Evolutionary conservation across 2,113 vertebrate species (phyloP).

Genomic region (Aix galericulata): DNA sequence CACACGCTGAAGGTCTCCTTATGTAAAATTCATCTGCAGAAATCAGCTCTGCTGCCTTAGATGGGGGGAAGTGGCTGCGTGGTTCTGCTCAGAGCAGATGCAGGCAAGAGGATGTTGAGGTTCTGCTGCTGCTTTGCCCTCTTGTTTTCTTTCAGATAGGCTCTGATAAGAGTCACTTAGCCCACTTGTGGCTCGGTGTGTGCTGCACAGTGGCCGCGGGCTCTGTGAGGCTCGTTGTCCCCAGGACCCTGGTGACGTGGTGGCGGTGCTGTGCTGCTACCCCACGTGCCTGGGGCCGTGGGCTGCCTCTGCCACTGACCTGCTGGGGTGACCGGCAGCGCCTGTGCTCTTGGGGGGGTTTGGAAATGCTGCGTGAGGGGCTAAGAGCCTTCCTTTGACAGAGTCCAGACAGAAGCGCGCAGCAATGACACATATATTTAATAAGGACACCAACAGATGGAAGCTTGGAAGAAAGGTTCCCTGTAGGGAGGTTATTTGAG

Average conservation of each 20-base stretch:
- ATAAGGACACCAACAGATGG: conserved; percentile 2
- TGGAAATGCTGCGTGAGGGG: not conserved
- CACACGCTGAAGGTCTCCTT: not conserved
- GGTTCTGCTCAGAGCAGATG: not conserved
- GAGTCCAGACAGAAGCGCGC: not conserved
- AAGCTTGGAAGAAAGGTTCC: not conserved
- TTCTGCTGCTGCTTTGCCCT: conserved; percentile 9
- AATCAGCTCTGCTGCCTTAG: not conserved
- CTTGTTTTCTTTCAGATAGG: not conserved
- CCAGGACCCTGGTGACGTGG: rapidly evolving
- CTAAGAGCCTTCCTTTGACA: not conserved
- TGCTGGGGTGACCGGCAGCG: rapidly evolving
- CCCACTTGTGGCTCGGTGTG: not conserved
- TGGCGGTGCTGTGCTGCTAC: rapidly evolving
- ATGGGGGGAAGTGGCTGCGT: not conserved
- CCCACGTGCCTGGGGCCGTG: rapidly evolving
- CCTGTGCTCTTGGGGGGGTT: not conserved
- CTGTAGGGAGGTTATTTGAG: conserved; percentile 37
- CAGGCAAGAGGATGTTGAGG: conserved; percentile 18
- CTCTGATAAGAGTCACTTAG: rapidly evolving
- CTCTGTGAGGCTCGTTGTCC: not conserved
- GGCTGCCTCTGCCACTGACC: not conserved
- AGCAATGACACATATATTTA: not conserved
- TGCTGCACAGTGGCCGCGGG: rapidly evolving
- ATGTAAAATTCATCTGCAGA: conserved; percentile 48